Percentiles rank a stretch among this genome's conserved stretches.
Conservation (phyloP, 2,888 invertebrate species). For the Drosophila testacea region DNA sequence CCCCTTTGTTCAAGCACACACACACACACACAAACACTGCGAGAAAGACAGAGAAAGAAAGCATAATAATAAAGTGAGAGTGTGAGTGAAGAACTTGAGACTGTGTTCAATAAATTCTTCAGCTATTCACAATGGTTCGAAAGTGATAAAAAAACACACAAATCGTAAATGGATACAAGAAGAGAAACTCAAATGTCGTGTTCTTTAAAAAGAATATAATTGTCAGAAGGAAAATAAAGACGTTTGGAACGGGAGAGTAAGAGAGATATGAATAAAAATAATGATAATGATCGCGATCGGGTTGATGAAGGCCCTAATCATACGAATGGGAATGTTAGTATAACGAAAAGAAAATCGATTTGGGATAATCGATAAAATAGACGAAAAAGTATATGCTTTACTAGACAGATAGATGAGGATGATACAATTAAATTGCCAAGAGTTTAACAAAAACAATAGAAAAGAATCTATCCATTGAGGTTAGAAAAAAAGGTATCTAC, state of each 20-base stretch:
- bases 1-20: neutral
- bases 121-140: slow-evolving; percentile 7
- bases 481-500: too few relatives aligned
- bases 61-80: neutral
- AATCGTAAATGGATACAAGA: slow-evolving; percentile 20
- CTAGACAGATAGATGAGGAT: too few relatives aligned
- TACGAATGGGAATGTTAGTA: neutral
- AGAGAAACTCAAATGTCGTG: slow-evolving; percentile 23
- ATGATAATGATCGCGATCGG: too few relatives aligned
- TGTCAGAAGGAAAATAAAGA: neutral
- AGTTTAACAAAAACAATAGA: too few relatives aligned
- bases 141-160: slow-evolving; percentile 20
- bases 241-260: neutral
- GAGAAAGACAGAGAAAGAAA: neutral
- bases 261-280: neutral
- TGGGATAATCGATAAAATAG: too few relatives aligned
- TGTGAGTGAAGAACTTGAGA: slow-evolving; percentile 3
- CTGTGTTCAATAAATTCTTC: slow-evolving; percentile 18
- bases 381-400: too few relatives aligned
- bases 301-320: too few relatives aligned
- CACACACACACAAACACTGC: slow-evolving; percentile 4
- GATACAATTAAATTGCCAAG: too few relatives aligned
- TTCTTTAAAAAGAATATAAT: neutral
- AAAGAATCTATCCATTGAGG: too few relatives aligned
- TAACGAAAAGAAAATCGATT: neutral